These are phyloP conservation scores for Sebastolobus alascanus DNA, from an alignment of 2,797 vertebrate genomes.

Conservation along the genomic window DNA sequence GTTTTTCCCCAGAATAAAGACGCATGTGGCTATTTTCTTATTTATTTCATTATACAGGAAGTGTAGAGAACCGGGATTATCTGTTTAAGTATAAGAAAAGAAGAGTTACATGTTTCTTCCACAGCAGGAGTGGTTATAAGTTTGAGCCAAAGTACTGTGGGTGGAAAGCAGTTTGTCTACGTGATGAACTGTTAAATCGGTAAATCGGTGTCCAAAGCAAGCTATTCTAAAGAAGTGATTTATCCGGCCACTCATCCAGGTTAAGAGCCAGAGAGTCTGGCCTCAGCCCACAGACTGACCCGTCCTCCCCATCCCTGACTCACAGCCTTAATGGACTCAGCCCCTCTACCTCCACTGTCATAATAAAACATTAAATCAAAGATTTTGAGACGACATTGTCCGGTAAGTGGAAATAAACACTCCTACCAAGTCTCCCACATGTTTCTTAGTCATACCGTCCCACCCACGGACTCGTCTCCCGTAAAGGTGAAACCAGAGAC, in stretches of 20 bases:
- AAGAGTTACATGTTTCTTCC: slow-evolving; percentile 26
- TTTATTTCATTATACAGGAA: background rate
- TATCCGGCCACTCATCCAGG: slow-evolving; percentile 51
- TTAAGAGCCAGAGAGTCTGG: slow-evolving; percentile 64
- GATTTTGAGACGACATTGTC: slow-evolving; percentile 56
- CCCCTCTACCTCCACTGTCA: slow-evolving; percentile 56
- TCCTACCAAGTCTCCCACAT: slow-evolving; percentile 58
- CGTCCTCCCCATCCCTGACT: slow-evolving; percentile 62
- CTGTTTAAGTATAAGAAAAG: background rate
- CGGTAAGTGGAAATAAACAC: slow-evolving; percentile 70
- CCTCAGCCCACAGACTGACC: slow-evolving; percentile 62
- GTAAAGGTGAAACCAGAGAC: slow-evolving; percentile 68
- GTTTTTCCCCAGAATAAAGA: background rate
- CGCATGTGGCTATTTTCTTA: background rate
- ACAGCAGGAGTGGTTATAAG: slow-evolving; percentile 23
- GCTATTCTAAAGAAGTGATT: slow-evolving; percentile 58
- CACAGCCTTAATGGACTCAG: slow-evolving; percentile 69
- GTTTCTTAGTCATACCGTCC: slow-evolving; percentile 66
- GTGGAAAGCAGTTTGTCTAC: slow-evolving; percentile 53
- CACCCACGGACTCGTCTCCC: slow-evolving; percentile 64
- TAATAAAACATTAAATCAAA: slow-evolving; percentile 68
- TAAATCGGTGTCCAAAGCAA: slow-evolving; percentile 46
- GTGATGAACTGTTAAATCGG: slow-evolving; percentile 62
- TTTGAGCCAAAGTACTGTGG: slow-evolving; percentile 46
- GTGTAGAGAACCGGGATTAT: background rate